Percentiles rank a stretch among this genome's conserved stretches.
phyloP scores from a whole-genome alignment of 2,888 invertebrate species.

The Tachina lurida region DNA sequence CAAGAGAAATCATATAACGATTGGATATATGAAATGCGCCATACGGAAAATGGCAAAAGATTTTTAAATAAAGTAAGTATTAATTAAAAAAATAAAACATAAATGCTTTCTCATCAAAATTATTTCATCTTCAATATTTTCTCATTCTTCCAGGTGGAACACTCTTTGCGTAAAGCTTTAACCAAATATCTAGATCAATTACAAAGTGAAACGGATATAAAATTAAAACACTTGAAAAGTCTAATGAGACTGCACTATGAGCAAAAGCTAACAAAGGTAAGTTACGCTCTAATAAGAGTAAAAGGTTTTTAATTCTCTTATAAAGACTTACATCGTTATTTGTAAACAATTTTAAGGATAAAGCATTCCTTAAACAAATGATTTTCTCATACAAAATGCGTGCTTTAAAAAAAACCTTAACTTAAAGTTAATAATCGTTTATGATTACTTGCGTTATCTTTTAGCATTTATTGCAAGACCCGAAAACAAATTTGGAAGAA shows the following conservation, averaged over 20 bases:
- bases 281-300: not conserved
- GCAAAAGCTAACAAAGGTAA: slow-evolving; percentile 79
- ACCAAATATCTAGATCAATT: slow-evolving; percentile 78
- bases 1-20: slow-evolving; percentile 77
- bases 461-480: slow-evolving; percentile 74
- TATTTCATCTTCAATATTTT: not conserved
- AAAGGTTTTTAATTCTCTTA: not conserved
- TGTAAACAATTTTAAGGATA: not conserved
- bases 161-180: slow-evolving; percentile 78
- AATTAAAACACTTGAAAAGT: slow-evolving; percentile 78
- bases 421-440: too few relatives aligned
- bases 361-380: slow-evolving; percentile 69
- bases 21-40: slow-evolving; percentile 81
- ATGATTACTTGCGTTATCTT: too few relatives aligned
- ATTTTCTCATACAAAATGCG: too few relatives aligned
- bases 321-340: not conserved
- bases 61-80: slow-evolving; percentile 79
- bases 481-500: slow-evolving; percentile 69
- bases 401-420: too few relatives aligned
- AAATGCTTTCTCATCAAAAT: not conserved
- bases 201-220: slow-evolving; percentile 76
- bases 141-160: slow-evolving; percentile 76
- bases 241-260: slow-evolving; percentile 78
- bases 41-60: slow-evolving; percentile 78
- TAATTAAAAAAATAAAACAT: slow-evolving; percentile 74